phyloP scores from a whole-genome alignment of 1,140 invertebrate species.

The Sycophaga agraensis region DNA sequence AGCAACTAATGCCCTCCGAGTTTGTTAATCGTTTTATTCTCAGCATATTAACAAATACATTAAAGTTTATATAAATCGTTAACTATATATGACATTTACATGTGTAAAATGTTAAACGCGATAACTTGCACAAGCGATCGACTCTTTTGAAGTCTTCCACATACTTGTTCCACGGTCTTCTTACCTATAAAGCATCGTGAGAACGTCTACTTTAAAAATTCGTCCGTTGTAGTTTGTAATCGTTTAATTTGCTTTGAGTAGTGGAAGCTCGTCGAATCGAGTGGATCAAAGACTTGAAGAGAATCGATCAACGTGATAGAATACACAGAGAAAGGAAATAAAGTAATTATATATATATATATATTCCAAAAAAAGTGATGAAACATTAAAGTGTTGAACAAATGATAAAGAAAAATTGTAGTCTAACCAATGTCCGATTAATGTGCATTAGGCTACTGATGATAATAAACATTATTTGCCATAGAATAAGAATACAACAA shows the following conservation, averaged over 20 bases:
- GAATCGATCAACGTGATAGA: not conserved
- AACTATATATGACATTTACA: not conserved
- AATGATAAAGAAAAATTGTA: not conserved
- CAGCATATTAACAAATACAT: not conserved
- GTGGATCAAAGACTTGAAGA: not conserved
- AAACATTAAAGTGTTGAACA: not conserved
- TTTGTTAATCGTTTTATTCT: constrained; percentile 3
- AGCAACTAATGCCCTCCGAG: constrained; percentile 32
- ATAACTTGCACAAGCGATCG: not conserved
- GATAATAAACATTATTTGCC: constrained; percentile 5
- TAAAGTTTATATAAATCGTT: not conserved
- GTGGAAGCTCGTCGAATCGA: no score
- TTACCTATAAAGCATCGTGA: not conserved
- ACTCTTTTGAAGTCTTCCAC: not conserved
- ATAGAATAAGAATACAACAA: not conserved
- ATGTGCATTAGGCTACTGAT: not conserved
- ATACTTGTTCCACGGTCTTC: not conserved
- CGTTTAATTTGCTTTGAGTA: no score
- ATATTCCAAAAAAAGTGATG: not conserved
- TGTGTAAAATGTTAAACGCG: not conserved
- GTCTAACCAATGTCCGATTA: not conserved
- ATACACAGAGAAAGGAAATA: not conserved
- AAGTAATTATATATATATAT: not conserved
- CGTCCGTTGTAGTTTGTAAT: no score
- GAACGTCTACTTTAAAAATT: not conserved